Base-by-base conservation (phyloP, 2,797 vertebrate species). In the Rhinophrynus dorsalis region DNA sequence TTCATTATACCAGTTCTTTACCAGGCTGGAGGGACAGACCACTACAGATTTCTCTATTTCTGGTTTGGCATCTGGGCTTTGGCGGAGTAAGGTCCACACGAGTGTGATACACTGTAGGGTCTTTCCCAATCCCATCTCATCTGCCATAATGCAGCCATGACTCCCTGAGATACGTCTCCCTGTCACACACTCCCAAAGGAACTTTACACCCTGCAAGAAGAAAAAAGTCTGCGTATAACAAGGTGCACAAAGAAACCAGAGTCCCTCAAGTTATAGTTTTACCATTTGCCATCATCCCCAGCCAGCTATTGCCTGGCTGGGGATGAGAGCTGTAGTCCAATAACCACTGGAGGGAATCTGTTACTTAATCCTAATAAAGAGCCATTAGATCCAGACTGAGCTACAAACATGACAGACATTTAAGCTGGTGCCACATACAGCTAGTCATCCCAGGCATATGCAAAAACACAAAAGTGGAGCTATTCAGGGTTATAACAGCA, bases 111-210 rank as follows among this genome's bases (percentile, higher is more conserved):
- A 98, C 84, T 98, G 97, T 24, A 99, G 75, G 0, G 96, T 98
- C 85, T 99, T 99, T 20, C 97, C 97, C 78, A 99, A 84, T 4
- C 96, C 97, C 97, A 99, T 99, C 80, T 99, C 97, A 0, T 99
- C 97, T 2, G 96, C 96, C 97, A 99, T 98, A 82, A 99, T 98
- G 77, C 96, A 98, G 75, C 97, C 97, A 0, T 91, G 91, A 1
- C 95, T 96, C 5, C 86, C 91, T 0, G 89, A 75, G 57, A 98
- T 95, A 23, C 95, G 86, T 17, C 91, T 81, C n/a, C 96, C 93
- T 0, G 92, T 98, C 81, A 98, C 96, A 62, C 96, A 99, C 32
- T 99, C 94, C 96, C 96, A 99, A 29, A 99, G 88, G 84, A 99
- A 99, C 80, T 92, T 95, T 68, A 99, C 97, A 33, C 97, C 97